Conservation (phyloP, 64 coral and sea anemone genomes). For the Montipora capricornis region DNA sequence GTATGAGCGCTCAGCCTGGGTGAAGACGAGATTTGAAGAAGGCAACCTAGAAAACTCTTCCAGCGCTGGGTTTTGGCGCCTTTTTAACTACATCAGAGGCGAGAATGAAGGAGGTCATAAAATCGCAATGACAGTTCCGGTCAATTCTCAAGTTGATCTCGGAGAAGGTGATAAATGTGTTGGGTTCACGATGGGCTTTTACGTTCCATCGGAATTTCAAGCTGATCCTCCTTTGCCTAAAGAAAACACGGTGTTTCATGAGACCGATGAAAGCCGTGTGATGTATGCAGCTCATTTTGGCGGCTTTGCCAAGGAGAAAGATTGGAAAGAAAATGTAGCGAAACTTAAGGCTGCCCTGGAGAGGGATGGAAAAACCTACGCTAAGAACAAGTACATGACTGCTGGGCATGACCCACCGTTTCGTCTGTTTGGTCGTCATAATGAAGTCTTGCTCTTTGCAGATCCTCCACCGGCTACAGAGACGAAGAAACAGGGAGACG, state of each 20-base stretch:
- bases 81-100: constrained; percentile 74
- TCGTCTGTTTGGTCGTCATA: constrained; percentile 50
- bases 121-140: constrained; percentile 63
- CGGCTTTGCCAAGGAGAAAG: constrained; percentile 71
- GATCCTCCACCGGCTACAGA: constrained; percentile 11
- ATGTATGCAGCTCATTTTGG: constrained; percentile 46
- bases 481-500: background rate
- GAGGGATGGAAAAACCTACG: constrained; percentile 48
- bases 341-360: constrained; percentile 25
- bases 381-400: constrained; percentile 33
- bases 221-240: constrained; percentile 43
- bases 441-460: constrained; percentile 67
- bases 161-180: constrained; percentile 40
- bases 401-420: constrained; percentile 67
- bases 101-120: constrained; percentile 69
- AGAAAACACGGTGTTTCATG: constrained; percentile 58
- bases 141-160: constrained; percentile 31
- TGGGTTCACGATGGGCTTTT: constrained; percentile 36
- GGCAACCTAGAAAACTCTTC: constrained; percentile 56
- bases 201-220: constrained; percentile 13
- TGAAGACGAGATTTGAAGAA: constrained; percentile 28
- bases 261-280: constrained; percentile 41
- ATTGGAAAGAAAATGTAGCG: constrained; percentile 50
- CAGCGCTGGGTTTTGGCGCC: constrained; percentile 59
- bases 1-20: constrained; percentile 58